Base-by-base conservation (phyloP, 2,888 invertebrate genomes). In the Drosophila falleni region DNA sequence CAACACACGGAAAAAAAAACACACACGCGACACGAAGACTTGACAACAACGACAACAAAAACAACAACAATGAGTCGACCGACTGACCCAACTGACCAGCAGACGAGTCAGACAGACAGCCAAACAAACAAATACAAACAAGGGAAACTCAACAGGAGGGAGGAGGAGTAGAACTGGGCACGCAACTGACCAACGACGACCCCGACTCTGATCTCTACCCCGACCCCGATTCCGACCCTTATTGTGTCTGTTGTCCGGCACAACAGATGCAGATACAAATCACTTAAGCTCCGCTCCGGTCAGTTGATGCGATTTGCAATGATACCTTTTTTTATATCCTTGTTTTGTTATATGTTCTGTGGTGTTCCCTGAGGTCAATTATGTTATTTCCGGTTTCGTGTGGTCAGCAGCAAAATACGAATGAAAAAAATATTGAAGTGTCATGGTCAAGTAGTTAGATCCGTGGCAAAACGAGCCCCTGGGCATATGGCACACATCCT, bases 301-400 rank as follows among this genome's bases (percentile, higher is more conserved):
- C 83, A 84, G 80, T 80, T 88, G 88, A 89, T 89, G 83, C 79
- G 87, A 87, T 89, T 89, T 89, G 81, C 78, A 80, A 78, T 80
- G 77, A 89, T 89, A 85, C 74, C 76, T 74, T 73, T 74, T 58
- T 51, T 71, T 59, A 29, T 29, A 29, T 29, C 5, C 29, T 29
- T 29, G 29, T 29, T 29, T 5, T 58, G 13, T 37, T 44, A 23
- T 46, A 11, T 37, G 5, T 35, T 44, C 60, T 49, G 23, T 47
- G 44, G 39, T 47, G 61, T 81, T 86, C 87, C 89, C 87, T 56
- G 74, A 73, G 88, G 89, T 86, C 89, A 88, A 89, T 87, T 88
- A 81, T 69, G 61, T 89, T 86, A 81, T 89, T 86, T 87, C 87
- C 88, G 86, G 89, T 86, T 74, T 77, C 49, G 46, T 82, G 80